These are phyloP conservation scores for Syrmaticus mikado DNA, from an alignment of 2,113 vertebrate species.

Conservation along the genomic window DNA sequence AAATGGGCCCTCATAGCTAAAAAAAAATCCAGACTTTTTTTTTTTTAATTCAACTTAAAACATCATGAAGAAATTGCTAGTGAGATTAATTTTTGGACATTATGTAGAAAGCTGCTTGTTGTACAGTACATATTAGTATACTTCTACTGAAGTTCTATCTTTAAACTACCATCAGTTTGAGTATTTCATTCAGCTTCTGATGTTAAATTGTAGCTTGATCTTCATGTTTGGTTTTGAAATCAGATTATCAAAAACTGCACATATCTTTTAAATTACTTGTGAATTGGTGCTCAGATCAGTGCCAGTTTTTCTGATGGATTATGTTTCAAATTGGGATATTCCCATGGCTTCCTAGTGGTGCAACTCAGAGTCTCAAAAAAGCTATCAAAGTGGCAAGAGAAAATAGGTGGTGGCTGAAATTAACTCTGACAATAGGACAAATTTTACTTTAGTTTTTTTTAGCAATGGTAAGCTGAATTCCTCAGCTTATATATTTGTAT, in stretches of 20 bases:
- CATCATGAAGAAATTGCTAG: neutral
- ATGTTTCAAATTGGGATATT: neutral
- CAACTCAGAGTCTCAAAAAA: neutral
- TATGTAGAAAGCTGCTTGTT: neutral
- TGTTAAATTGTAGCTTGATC: neutral
- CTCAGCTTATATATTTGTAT: neutral
- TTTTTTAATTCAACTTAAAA: neutral
- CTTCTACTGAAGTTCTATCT: neutral
- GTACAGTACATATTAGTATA: neutral
- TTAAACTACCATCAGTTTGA: neutral
- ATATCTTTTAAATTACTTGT: neutral
- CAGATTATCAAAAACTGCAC: neutral
- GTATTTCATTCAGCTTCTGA: neutral
- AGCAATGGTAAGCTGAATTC: neutral
- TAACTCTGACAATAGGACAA: neutral
- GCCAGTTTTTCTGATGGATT: neutral
- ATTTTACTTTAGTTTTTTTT: neutral
- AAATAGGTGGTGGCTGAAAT: neutral
- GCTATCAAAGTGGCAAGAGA: constrained; percentile 1
- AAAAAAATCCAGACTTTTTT: neutral
- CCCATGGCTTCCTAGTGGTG: neutral
- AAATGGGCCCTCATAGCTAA: neutral
- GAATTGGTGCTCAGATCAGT: neutral
- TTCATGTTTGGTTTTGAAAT: neutral
- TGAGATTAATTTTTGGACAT: neutral